Base-by-base conservation (phyloP, 2,113 vertebrate genomes). In the Dipodomys merriami region DNA sequence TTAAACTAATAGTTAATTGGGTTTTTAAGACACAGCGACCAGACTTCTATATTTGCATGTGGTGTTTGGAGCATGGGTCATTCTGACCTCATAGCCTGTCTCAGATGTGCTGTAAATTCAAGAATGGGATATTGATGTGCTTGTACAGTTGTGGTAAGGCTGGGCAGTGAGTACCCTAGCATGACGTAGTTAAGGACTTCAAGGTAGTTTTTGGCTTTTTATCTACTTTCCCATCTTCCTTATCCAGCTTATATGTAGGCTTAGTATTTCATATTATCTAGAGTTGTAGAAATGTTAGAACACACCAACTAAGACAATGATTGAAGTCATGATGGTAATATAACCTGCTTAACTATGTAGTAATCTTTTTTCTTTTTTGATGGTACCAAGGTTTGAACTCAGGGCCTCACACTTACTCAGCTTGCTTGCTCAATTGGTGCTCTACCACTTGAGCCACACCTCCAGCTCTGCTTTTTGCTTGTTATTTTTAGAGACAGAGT, bases 31-130 rank as follows among this genome's bases (percentile, higher is more conserved):
- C 69, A 64, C 20, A 68, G 76, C 83, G 72, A 83, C n/a, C 72
- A 83, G 88, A 86, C 64, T 57, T 85, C 35, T 86, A 64, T 84
- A 53, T 94, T 94, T 96, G 91, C 90, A 46, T 91, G 76, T 93
- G 82, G 79, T 90, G 3, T 94, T 90, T 95, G 85, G 73, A 92
- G 82, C 90, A 35, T 84, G 83, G 60, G 83, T 94, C 78, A 60
- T 1, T 73, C 81, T 90, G 89, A 85, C 77, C 89, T 89, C 67
- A 80, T 93, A 23, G 27, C 67, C 49, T 93, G 93, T 94, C 90
- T 94, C 57, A 74, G 49, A 46, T 71, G 44, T 81, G 39, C 46
- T 81, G 7, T 44, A 83, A 78, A 67, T 87, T 49, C 60, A 65
- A 8, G 91, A 93, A 25, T 53, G 64, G 49, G 86, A 65, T 39